phyloP scores from a whole-genome alignment of 2,113 vertebrate species.

The Myanophis thanlyinensis region DNA sequence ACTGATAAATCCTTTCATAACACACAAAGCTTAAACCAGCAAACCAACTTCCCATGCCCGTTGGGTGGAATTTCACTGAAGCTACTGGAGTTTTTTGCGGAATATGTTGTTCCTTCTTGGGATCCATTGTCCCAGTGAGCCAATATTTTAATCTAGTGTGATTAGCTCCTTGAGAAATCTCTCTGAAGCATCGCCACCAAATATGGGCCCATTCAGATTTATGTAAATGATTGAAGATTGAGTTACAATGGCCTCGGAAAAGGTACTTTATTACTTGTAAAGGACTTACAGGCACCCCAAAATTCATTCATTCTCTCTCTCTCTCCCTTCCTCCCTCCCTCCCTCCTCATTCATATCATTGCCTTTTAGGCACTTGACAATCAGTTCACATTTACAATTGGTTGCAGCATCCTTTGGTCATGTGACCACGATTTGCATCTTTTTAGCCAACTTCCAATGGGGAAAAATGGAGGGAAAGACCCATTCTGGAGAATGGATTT shows the following conservation, averaged over 20 bases:
- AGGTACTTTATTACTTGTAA: no score
- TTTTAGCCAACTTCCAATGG: neutral
- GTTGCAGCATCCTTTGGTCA: neutral
- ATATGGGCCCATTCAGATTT: neutral
- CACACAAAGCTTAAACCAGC: neutral
- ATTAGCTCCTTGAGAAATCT: neutral
- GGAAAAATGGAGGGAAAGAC: no score
- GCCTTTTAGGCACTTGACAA: neutral
- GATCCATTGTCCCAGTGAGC: neutral
- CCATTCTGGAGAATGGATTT: neutral
- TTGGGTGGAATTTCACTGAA: neutral
- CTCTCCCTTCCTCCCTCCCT: no score
- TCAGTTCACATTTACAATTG: neutral
- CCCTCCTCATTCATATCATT: no score
- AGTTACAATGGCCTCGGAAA: no score
- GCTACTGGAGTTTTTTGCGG: neutral
- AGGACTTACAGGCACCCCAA: neutral
- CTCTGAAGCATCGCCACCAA: neutral
- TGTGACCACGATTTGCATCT: neutral
- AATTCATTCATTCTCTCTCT: neutral
- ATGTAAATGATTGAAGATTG: neutral
- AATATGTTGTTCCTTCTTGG: neutral
- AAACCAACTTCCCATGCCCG: neutral
- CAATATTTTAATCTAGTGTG: neutral
- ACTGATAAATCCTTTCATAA: neutral